A percentile compares a stretch with the other conserved stretches of the same genome.
These are phyloP conservation scores for Apamea anceps DNA, from an alignment of 2,888 invertebrate species.

Conservation along the genomic window DNA sequence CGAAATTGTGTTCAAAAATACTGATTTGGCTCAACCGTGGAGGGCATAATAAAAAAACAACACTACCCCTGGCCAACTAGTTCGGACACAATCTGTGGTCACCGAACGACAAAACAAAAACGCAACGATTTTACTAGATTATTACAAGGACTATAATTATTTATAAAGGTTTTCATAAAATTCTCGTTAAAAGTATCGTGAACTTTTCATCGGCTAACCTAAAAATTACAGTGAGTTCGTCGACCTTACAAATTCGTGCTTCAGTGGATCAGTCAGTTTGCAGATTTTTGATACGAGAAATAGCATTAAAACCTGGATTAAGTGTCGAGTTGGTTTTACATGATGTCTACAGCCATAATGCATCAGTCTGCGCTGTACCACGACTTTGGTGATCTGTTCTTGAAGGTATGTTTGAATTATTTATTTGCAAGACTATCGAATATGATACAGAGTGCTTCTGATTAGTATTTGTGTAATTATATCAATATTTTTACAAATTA, in stretches of 20 bases:
- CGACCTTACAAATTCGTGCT: conserved; percentile 84
- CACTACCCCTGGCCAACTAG: conserved; percentile 86
- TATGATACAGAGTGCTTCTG: background rate
- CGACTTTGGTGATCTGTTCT: conserved; percentile 93
- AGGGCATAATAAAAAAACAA: conserved; percentile 77
- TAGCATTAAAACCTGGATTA: conserved; percentile 84
- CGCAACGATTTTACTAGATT: conserved; percentile 83
- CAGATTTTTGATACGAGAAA: conserved; percentile 79
- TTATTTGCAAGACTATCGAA: conserved; percentile 21
- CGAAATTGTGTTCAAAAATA: conserved; percentile 90
- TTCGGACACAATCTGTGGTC: conserved; percentile 87
- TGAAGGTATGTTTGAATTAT: conserved; percentile 91
- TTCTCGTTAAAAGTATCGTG: conserved; percentile 84
- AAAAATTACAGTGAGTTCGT: conserved; percentile 87
- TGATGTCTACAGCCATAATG: conserved; percentile 95
- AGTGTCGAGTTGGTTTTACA: conserved; percentile 86
- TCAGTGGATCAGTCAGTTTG: conserved; percentile 87
- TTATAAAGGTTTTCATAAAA: conserved; percentile 82
- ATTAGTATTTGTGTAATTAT: conserved; percentile 16
- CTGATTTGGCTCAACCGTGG: conserved; percentile 81
- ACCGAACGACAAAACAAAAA: conserved; percentile 87
- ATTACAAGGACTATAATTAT: conserved; percentile 80
- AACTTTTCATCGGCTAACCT: conserved; percentile 80
- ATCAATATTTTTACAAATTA: conserved; percentile 6
- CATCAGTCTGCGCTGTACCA: conserved; percentile 92